Percentiles rank a stretch among this genome's conserved stretches.
These are phyloP conservation scores for Rhea pennata DNA, from an alignment of 2,113 vertebrate species.

Conservation along the genomic window DNA sequence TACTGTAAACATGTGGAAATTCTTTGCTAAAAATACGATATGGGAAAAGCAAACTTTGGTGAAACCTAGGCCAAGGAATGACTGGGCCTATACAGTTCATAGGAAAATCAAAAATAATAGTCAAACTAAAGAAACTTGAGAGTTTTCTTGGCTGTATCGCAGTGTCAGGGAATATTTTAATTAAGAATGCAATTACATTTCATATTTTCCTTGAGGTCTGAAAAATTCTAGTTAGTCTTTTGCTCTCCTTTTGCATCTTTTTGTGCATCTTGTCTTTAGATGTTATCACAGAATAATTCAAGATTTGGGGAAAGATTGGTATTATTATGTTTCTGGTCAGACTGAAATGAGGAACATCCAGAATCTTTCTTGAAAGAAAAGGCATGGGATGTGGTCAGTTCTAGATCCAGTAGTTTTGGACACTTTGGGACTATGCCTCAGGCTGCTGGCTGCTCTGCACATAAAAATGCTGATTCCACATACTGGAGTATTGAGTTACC, in stretches of 20 bases:
- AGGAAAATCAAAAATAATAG: not conserved
- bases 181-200: not conserved
- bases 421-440: not conserved
- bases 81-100: not conserved
- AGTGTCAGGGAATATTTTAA: not conserved
- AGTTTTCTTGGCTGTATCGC: not conserved
- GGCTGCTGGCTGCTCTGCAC: not conserved
- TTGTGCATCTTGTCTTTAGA: not conserved
- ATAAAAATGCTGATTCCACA: accelerated
- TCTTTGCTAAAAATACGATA: slow-evolving; percentile 15
- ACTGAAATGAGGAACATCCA: not conserved
- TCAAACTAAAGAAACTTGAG: not conserved
- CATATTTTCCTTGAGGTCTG: not conserved
- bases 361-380: slow-evolving; percentile 3
- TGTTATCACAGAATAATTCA: not conserved
- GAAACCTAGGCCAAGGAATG: slow-evolving; percentile 19
- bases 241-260: not conserved
- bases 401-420: not conserved
- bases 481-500: not conserved
- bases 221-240: not conserved
- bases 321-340: not conserved
- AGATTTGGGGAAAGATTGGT: not conserved
- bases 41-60: slow-evolving; percentile 14
- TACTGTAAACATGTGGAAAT: slow-evolving; percentile 67
- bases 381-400: not conserved